phyloP scores from a whole-genome alignment of 2,113 vertebrate genomes.

The Chaetodon trifascialis region DNA sequence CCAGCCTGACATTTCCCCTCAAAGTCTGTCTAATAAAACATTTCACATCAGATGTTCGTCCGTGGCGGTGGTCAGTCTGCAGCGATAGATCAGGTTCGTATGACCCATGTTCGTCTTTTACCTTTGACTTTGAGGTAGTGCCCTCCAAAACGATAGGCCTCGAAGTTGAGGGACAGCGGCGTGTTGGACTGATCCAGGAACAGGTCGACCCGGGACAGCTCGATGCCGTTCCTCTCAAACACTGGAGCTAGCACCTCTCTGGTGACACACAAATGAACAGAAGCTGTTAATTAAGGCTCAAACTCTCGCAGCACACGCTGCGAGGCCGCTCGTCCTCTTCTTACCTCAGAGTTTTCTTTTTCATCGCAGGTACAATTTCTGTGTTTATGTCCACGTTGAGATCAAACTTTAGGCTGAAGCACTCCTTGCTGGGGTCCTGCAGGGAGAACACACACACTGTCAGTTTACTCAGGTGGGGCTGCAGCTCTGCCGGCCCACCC shows the following conservation, averaged over 20 bases:
- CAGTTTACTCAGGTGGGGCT: slow-evolving; percentile 48
- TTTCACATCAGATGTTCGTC: too few species aligned
- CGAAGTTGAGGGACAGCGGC: slow-evolving; percentile 92
- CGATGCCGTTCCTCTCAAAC: slow-evolving; percentile 93
- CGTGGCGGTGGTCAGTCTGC: background rate
- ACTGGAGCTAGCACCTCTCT: slow-evolving; percentile 94
- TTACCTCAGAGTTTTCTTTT: slow-evolving; percentile 95
- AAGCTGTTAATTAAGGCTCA: background rate
- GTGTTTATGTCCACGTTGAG: slow-evolving; percentile 89
- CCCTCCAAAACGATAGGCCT: slow-evolving; percentile 94
- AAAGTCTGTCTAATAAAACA: too few species aligned
- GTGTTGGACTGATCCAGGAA: slow-evolving; percentile 98
- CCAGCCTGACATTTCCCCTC: too few species aligned
- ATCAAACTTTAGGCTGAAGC: slow-evolving; percentile 97
- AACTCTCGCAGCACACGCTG: background rate
- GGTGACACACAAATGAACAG: background rate
- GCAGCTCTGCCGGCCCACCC: background rate
- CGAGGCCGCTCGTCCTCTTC: background rate
- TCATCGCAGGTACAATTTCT: slow-evolving; percentile 93
- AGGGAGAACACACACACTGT: slow-evolving; percentile 42
- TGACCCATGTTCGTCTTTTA: slow-evolving; percentile 56
- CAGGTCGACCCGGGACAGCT: slow-evolving; percentile 88
- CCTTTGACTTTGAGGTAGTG: slow-evolving; percentile 98
- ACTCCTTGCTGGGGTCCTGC: slow-evolving; percentile 97
- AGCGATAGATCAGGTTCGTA: background rate